phyloP scores from a whole-genome alignment of 2,113 vertebrate species.

The Ptychochromis oligacanthus region DNA sequence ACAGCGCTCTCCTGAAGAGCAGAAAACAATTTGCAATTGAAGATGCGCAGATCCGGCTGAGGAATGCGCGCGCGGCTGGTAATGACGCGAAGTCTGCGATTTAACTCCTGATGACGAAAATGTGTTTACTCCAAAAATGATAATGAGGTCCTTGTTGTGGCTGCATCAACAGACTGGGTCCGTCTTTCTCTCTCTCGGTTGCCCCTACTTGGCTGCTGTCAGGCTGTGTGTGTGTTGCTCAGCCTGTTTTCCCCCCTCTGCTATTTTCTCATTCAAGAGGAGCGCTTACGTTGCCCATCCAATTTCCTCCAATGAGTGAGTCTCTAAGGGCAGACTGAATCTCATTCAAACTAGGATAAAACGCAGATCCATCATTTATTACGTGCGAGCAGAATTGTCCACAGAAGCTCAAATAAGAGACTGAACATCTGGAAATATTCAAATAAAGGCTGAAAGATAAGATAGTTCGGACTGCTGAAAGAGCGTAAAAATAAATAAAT shows the following conservation, averaged over 20 bases:
- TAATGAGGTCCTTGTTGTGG: constrained; percentile 31
- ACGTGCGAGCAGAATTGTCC: neutral
- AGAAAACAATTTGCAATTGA: neutral
- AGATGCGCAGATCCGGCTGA: constrained; percentile 53
- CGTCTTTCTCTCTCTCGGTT: constrained; percentile 1
- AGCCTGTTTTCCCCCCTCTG: neutral
- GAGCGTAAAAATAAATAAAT: neutral
- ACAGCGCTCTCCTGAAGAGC: neutral
- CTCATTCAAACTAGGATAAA: constrained; percentile 46
- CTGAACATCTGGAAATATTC: constrained; percentile 40
- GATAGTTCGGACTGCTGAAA: neutral
- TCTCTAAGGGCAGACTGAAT: constrained; percentile 7
- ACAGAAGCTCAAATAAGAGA: constrained; percentile 3
- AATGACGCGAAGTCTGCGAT: constrained; percentile 31
- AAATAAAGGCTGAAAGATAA: neutral
- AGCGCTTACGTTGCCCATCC: constrained; percentile 59
- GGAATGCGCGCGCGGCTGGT: constrained; percentile 62
- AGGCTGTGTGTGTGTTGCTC: constrained; percentile 7
- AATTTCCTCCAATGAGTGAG: constrained; percentile 66
- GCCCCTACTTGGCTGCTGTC: constrained; percentile 21
- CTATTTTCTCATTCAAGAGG: constrained; percentile 63
- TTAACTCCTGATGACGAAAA: constrained; percentile 40
- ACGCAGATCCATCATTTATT: constrained; percentile 15
- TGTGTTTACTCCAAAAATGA: constrained; percentile 53
- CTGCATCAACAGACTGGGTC: constrained; percentile 9